These are phyloP conservation scores for Diadromus collaris DNA, from an alignment of 2,888 invertebrate species.

Conservation along the genomic window DNA sequence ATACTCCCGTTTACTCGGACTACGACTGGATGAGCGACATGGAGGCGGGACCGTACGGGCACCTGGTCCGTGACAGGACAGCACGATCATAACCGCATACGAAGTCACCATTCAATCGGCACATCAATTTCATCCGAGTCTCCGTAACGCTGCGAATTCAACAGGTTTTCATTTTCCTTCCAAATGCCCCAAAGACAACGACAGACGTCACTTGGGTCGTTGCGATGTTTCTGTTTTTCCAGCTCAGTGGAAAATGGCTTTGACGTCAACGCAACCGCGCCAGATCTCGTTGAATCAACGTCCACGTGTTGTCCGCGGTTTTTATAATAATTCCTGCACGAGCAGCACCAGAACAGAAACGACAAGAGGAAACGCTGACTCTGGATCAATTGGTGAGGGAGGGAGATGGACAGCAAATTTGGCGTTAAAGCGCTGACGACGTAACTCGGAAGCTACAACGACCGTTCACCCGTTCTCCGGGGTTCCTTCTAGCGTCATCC, in stretches of 20 bases:
- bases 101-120: not conserved
- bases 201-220: not conserved
- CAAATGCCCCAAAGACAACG: not conserved
- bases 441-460: slow-evolving; percentile 31
- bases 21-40: not conserved
- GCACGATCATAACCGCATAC: not conserved
- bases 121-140: not conserved
- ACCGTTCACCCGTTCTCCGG: slow-evolving; percentile 47
- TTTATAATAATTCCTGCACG: slow-evolving; percentile 38
- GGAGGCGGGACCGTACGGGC: not conserved
- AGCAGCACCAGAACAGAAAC: slow-evolving; percentile 15
- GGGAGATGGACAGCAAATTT: slow-evolving; percentile 1
- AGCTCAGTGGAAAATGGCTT: not conserved
- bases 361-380: slow-evolving; percentile 45
- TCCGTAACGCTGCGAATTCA: not conserved
- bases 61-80: not conserved
- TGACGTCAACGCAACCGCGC: not conserved
- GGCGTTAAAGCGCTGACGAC: slow-evolving; percentile 51
- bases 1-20: not conserved
- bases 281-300: slow-evolving; percentile 13
- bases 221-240: not conserved
- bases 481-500: slow-evolving; percentile 25
- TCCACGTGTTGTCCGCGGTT: slow-evolving; percentile 4
- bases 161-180: not conserved
- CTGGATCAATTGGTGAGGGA: not conserved